These are phyloP conservation scores for Microtus richardsoni DNA, from an alignment of 2,113 vertebrate species.

Conservation along the genomic window DNA sequence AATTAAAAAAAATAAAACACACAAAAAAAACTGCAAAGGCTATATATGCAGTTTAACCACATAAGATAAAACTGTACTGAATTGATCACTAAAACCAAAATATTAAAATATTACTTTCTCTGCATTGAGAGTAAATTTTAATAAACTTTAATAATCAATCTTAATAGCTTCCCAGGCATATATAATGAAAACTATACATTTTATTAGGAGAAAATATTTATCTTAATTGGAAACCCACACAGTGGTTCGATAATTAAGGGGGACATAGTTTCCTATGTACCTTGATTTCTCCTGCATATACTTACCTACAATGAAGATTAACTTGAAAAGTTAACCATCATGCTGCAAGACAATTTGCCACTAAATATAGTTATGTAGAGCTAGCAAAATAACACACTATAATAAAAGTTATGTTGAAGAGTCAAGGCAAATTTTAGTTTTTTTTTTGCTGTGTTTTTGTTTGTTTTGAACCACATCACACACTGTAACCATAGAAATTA, in stretches of 20 bases:
- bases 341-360: not conserved
- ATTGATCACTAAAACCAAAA: not conserved
- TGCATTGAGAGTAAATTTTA: not conserved
- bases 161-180: not conserved
- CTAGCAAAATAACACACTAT: not conserved
- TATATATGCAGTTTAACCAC: not conserved
- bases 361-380: not conserved
- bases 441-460: not conserved
- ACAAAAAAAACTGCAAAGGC: not conserved
- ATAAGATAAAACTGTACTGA: not conserved
- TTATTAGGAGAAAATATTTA: not conserved
- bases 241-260: not conserved
- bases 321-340: not conserved
- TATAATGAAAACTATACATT: not conserved
- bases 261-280: too few species aligned
- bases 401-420: not conserved
- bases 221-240: not conserved
- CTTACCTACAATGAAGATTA: not conserved
- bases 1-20: too few species aligned
- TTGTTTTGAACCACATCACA: not conserved
- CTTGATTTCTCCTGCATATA: not conserved
- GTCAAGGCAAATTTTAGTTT: not conserved
- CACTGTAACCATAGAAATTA: not conserved
- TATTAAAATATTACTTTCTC: not conserved
- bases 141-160: not conserved